Conservation (phyloP, 2,797 vertebrate genomes). For the Hoplostethus mediterraneus region DNA sequence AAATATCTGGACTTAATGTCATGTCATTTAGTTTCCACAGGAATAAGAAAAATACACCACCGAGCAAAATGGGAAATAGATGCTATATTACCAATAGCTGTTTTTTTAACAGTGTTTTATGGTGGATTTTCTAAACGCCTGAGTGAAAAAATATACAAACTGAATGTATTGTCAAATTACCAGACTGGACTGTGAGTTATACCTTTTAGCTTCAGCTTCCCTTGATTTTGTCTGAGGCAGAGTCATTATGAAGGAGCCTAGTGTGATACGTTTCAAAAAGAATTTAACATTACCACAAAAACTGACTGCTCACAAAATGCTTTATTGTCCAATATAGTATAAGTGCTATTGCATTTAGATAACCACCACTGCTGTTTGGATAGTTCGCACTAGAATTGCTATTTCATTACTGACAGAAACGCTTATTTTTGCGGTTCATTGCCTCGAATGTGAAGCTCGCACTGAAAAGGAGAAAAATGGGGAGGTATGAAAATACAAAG, state of each 20-base stretch:
- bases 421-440: conserved; percentile 39
- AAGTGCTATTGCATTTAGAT: conserved; percentile 47
- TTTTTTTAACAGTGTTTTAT: no score
- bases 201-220: no score
- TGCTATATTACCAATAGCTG: no score
- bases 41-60: no score
- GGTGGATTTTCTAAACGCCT: no score
- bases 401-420: conserved; percentile 55
- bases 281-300: background rate
- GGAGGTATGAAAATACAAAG: conserved; percentile 27
- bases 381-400: conserved; percentile 17
- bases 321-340: conserved; percentile 34
- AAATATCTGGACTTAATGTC: no score
- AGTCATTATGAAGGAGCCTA: background rate
- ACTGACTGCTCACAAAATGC: background rate
- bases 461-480: conserved; percentile 8
- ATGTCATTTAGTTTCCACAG: no score
- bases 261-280: background rate
- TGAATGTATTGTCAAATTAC: no score
- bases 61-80: no score
- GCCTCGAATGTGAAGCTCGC: conserved; percentile 32
- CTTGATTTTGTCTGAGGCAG: no score
- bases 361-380: conserved; percentile 17
- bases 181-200: no score
- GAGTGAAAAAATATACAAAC: no score